Conservation (phyloP, 2,797 vertebrate species). For the Smutsia gigantea region DNA sequence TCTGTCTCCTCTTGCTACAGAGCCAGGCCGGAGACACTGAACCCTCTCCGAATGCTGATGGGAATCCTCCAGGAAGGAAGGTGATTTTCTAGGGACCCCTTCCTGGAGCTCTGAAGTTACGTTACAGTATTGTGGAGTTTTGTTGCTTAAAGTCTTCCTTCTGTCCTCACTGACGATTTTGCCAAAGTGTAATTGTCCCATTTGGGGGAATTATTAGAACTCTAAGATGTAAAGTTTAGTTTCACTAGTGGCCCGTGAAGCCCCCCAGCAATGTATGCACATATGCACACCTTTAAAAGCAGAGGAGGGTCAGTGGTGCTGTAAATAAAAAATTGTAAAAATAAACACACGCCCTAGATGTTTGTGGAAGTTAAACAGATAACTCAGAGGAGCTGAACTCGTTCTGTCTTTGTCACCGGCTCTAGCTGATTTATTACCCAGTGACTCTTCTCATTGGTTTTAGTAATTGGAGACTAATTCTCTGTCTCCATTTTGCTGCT, state of each 20-base stretch:
- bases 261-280: conserved; percentile 25
- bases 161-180: conserved; percentile 49
- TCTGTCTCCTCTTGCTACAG: background rate
- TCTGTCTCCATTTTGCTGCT: background rate
- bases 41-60: conserved; percentile 9
- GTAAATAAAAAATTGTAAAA: conserved; percentile 81
- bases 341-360: background rate
- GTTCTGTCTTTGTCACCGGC: background rate
- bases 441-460: background rate
- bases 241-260: conserved; percentile 58
- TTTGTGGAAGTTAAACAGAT: background rate
- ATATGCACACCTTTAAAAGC: conserved; percentile 50
- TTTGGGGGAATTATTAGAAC: conserved; percentile 46
- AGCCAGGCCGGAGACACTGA: background rate
- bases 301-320: conserved; percentile 79
- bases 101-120: conserved; percentile 63
- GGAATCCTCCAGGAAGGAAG: conserved; percentile 41
- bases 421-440: background rate
- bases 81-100: conserved; percentile 45
- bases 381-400: background rate
- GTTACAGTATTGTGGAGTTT: conserved; percentile 85
- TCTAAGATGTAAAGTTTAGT: conserved; percentile 35
- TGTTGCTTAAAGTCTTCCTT: conserved; percentile 82
- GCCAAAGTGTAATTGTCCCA: conserved; percentile 59
- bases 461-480: background rate